These are phyloP conservation scores for Periparus ater DNA, from an alignment of 2,797 vertebrate genomes.

Conservation along the genomic window DNA sequence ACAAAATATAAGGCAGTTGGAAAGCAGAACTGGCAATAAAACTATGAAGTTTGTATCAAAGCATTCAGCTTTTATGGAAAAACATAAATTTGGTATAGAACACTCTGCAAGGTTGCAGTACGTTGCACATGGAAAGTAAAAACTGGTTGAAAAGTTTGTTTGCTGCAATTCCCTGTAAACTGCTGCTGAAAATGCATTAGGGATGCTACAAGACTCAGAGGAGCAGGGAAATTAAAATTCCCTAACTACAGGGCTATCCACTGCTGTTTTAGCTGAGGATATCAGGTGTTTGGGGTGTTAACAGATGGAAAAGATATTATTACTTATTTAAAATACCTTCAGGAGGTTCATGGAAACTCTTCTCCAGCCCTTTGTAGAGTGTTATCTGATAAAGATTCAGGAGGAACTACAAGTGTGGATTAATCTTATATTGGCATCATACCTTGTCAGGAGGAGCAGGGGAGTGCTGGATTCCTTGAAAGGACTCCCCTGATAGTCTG, in stretches of 20 bases:
- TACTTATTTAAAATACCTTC: neutral
- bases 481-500: neutral
- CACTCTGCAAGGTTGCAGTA: neutral
- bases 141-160: neutral
- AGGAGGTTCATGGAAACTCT: neutral
- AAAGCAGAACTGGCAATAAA: neutral
- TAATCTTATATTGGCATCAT: neutral
- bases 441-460: conserved; percentile 5
- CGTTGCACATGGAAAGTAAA: fast-evolving
- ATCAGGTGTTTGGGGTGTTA: neutral
- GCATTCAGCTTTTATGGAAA: neutral
- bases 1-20: neutral
- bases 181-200: neutral
- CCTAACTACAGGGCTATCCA: neutral
- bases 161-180: neutral
- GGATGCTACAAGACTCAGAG: neutral
- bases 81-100: neutral
- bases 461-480: neutral
- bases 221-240: neutral
- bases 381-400: neutral
- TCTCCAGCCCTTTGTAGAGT: neutral
- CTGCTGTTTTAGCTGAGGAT: neutral
- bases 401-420: neutral
- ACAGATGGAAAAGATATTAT: neutral
- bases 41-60: neutral